A percentile compares a stretch with the other conserved stretches of the same genome.
These are phyloP conservation scores for Aphyosemion australe DNA, from an alignment of 2,113 vertebrate genomes.

Conservation along the genomic window DNA sequence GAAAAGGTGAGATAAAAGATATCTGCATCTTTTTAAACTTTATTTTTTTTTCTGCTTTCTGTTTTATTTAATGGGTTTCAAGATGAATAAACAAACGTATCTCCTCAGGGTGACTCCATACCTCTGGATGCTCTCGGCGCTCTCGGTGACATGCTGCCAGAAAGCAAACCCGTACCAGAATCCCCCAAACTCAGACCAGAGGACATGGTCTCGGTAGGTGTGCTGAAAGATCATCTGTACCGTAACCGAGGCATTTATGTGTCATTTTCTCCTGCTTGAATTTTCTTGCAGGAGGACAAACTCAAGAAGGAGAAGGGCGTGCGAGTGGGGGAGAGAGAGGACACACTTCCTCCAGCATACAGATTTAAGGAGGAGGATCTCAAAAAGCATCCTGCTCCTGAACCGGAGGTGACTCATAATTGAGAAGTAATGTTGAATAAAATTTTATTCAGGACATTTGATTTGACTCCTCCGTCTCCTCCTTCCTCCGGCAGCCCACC, in stretches of 20 bases:
- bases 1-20: too few species aligned
- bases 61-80: too few species aligned
- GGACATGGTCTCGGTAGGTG: conserved; percentile 69
- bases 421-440: neutral
- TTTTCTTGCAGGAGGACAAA: conserved; percentile 60
- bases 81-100: neutral
- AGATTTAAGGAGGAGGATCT: conserved; percentile 38
- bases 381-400: conserved; percentile 14
- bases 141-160: conserved; percentile 53
- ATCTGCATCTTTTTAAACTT: too few species aligned
- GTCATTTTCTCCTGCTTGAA: neutral
- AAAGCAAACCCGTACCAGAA: conserved; percentile 54
- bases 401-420: conserved; percentile 28
- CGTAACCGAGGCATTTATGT: neutral
- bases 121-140: conserved; percentile 70
- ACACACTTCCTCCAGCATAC: conserved; percentile 69
- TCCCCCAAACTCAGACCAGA: conserved; percentile 65
- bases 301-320: conserved; percentile 64
- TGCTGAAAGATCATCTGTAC: too few species aligned
- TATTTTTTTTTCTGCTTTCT: too few species aligned
- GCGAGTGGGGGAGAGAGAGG: conserved; percentile 72
- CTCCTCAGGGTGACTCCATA: conserved; percentile 49
- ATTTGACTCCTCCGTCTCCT: neutral
- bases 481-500: neutral
- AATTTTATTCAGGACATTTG: neutral